phyloP scores from a whole-genome alignment of 2,888 invertebrate genomes.

The Caenorhabditis parvicauda region DNA sequence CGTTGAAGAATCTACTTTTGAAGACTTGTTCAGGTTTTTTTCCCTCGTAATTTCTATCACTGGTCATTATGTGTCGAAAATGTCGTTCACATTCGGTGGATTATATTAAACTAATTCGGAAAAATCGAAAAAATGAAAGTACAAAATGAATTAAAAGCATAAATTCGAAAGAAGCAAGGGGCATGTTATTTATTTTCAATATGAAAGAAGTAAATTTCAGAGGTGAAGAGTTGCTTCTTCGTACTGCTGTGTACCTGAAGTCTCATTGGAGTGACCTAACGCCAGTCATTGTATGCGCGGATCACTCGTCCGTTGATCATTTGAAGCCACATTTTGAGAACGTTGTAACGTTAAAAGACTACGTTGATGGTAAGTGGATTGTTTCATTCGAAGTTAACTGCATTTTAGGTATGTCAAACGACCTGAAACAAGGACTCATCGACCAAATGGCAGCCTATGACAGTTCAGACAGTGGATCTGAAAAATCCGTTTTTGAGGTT shows the following conservation, averaged over 20 bases:
- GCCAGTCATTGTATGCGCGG: slow-evolving; percentile 39
- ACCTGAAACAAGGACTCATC: slow-evolving; percentile 74
- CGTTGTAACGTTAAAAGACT: slow-evolving; percentile 35
- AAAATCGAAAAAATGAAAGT: too few relatives aligned
- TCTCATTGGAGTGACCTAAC: slow-evolving; percentile 37
- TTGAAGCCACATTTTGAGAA: slow-evolving; percentile 16
- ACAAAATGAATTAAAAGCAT: too few relatives aligned
- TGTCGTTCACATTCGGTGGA: too few relatives aligned
- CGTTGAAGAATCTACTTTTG: slow-evolving; percentile 29
- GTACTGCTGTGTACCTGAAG: slow-evolving; percentile 27
- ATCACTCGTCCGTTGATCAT: slow-evolving; percentile 25
- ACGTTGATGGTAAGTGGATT: slow-evolving; percentile 33
- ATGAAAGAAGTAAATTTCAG: slow-evolving; percentile 15
- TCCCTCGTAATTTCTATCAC: too few relatives aligned
- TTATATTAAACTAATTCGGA: too few relatives aligned
- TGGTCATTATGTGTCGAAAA: too few relatives aligned
- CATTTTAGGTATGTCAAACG: slow-evolving; percentile 30
- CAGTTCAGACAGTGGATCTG: slow-evolving; percentile 5
- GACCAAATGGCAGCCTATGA: slow-evolving; percentile 73
- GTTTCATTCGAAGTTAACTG: too few relatives aligned
- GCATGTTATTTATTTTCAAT: too few relatives aligned
- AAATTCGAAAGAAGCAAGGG: too few relatives aligned
- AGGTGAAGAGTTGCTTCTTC: slow-evolving; percentile 29
- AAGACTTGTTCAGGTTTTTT: slow-evolving; percentile 11
- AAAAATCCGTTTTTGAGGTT: slow-evolving; percentile 20